Evolutionary conservation across 2,888 invertebrate genomes (phyloP).

Genomic region (Drosophila pullipes): DNA sequence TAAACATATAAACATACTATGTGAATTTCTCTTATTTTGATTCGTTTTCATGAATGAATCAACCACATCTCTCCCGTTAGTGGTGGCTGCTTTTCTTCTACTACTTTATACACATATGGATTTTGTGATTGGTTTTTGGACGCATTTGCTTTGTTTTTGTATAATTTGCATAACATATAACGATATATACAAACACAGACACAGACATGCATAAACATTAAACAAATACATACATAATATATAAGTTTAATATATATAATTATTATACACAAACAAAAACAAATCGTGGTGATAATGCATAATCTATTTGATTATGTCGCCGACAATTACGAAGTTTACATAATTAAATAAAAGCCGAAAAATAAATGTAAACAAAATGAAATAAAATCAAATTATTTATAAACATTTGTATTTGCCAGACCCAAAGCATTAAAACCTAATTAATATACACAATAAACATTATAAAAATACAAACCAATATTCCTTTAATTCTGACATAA

Average conservation of each 20-base stretch:
- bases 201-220: conserved; percentile 32
- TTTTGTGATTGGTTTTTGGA: conserved; percentile 29
- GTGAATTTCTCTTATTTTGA: conserved; percentile 59
- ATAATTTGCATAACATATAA: conserved; percentile 37
- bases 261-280: conserved; percentile 50
- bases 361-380: conserved; percentile 45
- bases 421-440: conserved; percentile 62
- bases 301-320: conserved; percentile 60
- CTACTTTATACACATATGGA: conserved; percentile 19
- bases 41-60: conserved; percentile 45
- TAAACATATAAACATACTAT: conserved; percentile 44
- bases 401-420: conserved; percentile 75
- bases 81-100: conserved; percentile 42
- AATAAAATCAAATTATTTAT: conserved; percentile 74
- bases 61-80: conserved; percentile 9
- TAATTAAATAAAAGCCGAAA: conserved; percentile 51
- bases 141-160: conserved; percentile 48
- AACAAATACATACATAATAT: conserved; percentile 38
- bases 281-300: conserved; percentile 56
- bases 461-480: conserved; percentile 37
- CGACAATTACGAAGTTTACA: conserved; percentile 69
- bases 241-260: conserved; percentile 62
- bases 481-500: neutral
- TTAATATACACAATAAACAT: conserved; percentile 70
- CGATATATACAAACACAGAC: conserved; percentile 32